Percentiles rank a stretch among this genome's conserved stretches.
Conservation (phyloP, 2,888 invertebrate genomes). For the Orchestes rusci region DNA sequence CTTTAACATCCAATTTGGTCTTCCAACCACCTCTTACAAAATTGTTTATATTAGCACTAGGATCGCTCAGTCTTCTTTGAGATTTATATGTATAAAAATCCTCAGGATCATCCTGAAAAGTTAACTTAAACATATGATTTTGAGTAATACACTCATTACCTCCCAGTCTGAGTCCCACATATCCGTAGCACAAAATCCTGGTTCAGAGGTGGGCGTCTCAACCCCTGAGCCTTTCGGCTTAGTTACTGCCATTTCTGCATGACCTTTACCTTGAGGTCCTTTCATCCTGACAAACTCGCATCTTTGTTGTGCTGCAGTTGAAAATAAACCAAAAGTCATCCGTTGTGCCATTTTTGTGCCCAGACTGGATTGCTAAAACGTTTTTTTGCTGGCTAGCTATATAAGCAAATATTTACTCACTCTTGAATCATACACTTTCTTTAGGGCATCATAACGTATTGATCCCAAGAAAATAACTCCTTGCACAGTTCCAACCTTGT, state of each 20-base stretch:
- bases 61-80: conserved; percentile 83
- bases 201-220: conserved; percentile 92
- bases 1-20: conserved; percentile 58
- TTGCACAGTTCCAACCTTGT: conserved; percentile 76
- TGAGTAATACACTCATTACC: conserved; percentile 12
- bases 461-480: conserved; percentile 96
- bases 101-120: not conserved
- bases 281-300: conserved; percentile 98
- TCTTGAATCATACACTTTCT: conserved; percentile 92
- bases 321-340: conserved; percentile 89
- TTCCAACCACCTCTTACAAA: conserved; percentile 80
- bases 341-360: conserved; percentile 92
- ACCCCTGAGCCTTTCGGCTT: conserved; percentile 86
- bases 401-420: conserved; percentile 46
- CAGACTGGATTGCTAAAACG: conserved; percentile 74
- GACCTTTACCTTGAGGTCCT: conserved; percentile 92
- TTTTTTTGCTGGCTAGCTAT: not conserved
- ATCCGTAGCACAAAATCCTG: conserved; percentile 72
- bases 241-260: conserved; percentile 97
- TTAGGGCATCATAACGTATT: conserved; percentile 94
- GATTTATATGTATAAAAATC: conserved; percentile 57
- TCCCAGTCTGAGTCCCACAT: conserved; percentile 88
- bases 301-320: conserved; percentile 66
- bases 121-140: not conserved
- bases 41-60: conserved; percentile 81